Conservation (phyloP, 2,113 vertebrate species). For the Phrynosoma platyrhinos region DNA sequence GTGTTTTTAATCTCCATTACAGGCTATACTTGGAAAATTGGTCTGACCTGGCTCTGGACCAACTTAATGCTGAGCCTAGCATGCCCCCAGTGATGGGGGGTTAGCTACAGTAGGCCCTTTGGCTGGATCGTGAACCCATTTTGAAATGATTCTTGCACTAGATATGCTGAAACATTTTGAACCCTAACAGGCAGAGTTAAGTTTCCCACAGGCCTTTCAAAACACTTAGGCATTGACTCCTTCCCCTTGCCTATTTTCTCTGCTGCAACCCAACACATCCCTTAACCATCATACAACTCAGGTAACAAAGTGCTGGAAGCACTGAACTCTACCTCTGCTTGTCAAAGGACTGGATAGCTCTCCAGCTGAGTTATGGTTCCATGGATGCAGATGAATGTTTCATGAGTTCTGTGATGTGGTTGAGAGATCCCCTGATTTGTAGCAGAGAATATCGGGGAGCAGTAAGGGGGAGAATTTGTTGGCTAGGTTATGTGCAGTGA, state of each 20-base stretch:
- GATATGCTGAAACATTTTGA: background rate
- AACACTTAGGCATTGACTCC: background rate
- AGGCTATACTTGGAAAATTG: background rate
- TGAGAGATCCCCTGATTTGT: conserved; percentile 47
- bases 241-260: background rate
- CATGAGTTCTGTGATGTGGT: conserved; percentile 45
- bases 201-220: background rate
- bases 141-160: background rate
- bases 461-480: conserved; percentile 31
- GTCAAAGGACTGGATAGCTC: conserved; percentile 36
- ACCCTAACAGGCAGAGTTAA: background rate
- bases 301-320: conserved; percentile 17
- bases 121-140: background rate
- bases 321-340: conserved; percentile 36
- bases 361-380: conserved; percentile 47
- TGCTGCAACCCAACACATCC: background rate
- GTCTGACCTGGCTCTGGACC: background rate
- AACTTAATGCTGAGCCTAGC: background rate
- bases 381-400: conserved; percentile 47
- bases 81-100: background rate
- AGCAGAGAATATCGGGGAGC: conserved; percentile 35
- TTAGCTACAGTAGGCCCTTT: background rate
- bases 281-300: conserved; percentile 19
- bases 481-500: conserved; percentile 40
- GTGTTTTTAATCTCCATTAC: background rate